phyloP scores from a whole-genome alignment of 2,888 invertebrate genomes.

The Apoda limacodes region DNA sequence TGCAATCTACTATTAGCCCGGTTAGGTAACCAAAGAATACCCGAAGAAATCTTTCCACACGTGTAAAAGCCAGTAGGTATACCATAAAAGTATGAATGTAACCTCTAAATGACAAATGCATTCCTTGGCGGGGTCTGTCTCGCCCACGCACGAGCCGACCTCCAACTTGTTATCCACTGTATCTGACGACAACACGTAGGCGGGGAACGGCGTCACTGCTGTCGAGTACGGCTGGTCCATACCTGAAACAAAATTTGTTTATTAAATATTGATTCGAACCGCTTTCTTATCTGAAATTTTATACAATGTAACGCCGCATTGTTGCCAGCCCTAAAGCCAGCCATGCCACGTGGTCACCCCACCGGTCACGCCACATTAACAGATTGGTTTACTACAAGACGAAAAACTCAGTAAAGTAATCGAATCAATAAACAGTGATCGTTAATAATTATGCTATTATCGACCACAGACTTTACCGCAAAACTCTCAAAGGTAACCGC shows the following conservation, averaged over 20 bases:
- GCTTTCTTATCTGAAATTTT: too few species aligned
- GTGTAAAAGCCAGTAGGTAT: too few species aligned
- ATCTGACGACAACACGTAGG: conserved; percentile 44
- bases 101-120: conserved; percentile 88
- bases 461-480: conserved; percentile 19
- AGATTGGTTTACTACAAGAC: conserved; percentile 23
- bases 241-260: too few species aligned
- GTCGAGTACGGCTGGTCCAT: conserved; percentile 79
- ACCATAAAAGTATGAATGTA: too few species aligned
- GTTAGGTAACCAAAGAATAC: too few species aligned
- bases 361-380: too few species aligned
- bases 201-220: conserved; percentile 79
- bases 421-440: conserved; percentile 15
- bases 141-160: conserved; percentile 72
- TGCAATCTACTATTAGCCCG: too few species aligned
- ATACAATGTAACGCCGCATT: too few species aligned
- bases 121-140: conserved; percentile 76
- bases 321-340: too few species aligned
- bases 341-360: too few species aligned
- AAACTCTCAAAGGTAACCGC: conserved; percentile 20
- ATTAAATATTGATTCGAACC: too few species aligned
- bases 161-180: conserved; percentile 39
- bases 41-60: too few species aligned
- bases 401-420: conserved; percentile 15
- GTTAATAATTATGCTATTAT: conserved; percentile 15